Evolutionary conservation across 1,140 invertebrate species (phyloP), one percentile per base, ranked within the genome.

Genomic region (Trichonephila clavipes): DNA sequence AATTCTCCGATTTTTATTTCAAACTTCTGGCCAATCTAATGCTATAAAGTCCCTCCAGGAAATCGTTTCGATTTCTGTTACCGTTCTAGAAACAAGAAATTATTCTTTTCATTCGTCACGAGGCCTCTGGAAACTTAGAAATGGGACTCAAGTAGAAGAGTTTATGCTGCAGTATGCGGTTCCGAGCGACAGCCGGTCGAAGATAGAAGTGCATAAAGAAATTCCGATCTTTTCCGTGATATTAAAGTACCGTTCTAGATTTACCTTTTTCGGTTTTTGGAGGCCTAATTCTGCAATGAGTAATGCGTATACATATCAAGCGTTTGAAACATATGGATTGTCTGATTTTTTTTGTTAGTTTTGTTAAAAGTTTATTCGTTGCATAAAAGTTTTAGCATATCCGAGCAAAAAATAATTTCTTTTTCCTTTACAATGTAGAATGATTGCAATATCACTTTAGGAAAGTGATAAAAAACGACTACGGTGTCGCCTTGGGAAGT

Each of bases 91-190:
- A 77, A 81, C 88, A 81, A 90, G 88, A 81, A 90, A 77, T 90
- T 90, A 90, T 90, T 77, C 88, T 90, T 90, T 90, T 90, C 88
- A 90, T 90, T 90, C 69, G 88, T 90, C 88, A 90, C 44, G 64
- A 81, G 88, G 19, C 69, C 85, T 81, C 88, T 59, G 69, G 40
- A 87, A 87, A 61, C 61, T 87, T 81, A 58, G 87, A 88, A 44
- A n/a, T 88, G 59, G 87, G 24, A 90, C 66, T 40, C 18, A 18
- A 58, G 88, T 40, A 77, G 72, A 59, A 58, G 66, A 81, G 44
- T 90, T 90, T 90, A 90, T 81, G 88, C 88, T 51, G 64, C n/a
- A 69, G 64, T 28, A 69, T 24, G 87, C 40, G 28, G 44, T 62
- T 88, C 16, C n/a, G 19, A 58, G 88, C 72, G 51, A 90, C 88